phyloP scores from a whole-genome alignment of 2,113 vertebrate genomes.

The Corvus hawaiiensis region DNA sequence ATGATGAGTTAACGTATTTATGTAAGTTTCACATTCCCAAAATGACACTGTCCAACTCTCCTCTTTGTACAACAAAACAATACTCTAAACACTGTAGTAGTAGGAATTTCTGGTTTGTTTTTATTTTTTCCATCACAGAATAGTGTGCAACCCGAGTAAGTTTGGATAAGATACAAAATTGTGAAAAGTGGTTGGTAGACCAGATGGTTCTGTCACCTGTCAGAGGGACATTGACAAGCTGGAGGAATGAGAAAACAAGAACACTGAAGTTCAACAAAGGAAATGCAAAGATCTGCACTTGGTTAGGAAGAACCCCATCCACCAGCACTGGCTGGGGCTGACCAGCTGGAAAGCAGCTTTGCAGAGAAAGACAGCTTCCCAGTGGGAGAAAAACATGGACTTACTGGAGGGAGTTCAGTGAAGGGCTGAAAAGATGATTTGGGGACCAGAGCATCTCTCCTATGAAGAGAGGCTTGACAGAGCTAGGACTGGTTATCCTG shows the following conservation, averaged over 20 bases:
- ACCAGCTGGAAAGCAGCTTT: background rate
- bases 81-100: background rate
- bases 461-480: background rate
- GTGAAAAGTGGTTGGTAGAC: background rate
- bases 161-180: background rate
- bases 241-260: background rate
- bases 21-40: background rate
- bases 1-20: background rate
- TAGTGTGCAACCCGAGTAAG: background rate
- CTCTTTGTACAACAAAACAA: background rate
- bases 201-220: background rate
- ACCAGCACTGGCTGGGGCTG: background rate
- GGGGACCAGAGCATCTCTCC: background rate
- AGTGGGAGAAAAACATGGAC: background rate
- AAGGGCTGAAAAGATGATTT: background rate
- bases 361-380: background rate
- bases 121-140: background rate
- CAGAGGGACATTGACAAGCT: background rate
- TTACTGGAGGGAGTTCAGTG: background rate
- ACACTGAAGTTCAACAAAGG: background rate
- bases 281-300: background rate
- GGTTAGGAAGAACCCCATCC: background rate
- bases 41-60: background rate
- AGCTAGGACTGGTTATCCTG: background rate
- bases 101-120: background rate